These are phyloP conservation scores for Xiphophorus couchianus DNA, from an alignment of 2,113 vertebrate species.

Conservation along the genomic window DNA sequence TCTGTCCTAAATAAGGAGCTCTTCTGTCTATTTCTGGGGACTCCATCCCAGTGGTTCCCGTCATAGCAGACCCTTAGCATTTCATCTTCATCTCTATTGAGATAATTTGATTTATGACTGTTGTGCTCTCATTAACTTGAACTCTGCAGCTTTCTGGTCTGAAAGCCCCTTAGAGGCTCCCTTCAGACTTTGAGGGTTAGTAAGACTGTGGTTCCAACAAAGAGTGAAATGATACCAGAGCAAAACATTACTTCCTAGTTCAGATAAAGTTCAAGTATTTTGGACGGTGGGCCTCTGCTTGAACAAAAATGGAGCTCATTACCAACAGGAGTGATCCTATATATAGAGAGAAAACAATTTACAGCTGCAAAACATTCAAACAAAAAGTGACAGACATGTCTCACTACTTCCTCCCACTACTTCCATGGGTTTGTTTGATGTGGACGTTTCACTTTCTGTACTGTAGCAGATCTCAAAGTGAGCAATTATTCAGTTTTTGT, in stretches of 20 bases:
- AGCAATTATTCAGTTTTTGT: no score
- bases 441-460: no score
- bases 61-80: conserved; percentile 40
- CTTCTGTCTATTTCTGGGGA: conserved; percentile 51
- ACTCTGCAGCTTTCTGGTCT: conserved; percentile 20
- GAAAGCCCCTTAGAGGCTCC: conserved; percentile 14
- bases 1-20: conserved; percentile 48
- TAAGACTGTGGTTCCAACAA: conserved; percentile 20
- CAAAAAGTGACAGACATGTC: background rate
- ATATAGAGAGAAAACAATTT: background rate
- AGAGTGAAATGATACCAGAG: conserved; percentile 22
- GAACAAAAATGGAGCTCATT: conserved; percentile 1
- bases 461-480: no score
- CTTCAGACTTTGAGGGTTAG: conserved; percentile 38
- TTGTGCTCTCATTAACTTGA: conserved; percentile 37
- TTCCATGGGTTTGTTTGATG: no score
- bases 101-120: conserved; percentile 56
- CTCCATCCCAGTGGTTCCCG: conserved; percentile 49
- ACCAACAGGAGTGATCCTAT: background rate
- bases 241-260: conserved; percentile 18
- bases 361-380: background rate
- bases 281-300: conserved; percentile 4
- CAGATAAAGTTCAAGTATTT: conserved; percentile 1
- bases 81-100: conserved; percentile 38
- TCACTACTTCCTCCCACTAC: background rate